phyloP scores from a whole-genome alignment of 2,113 vertebrate genomes.

The Maccullochella peelii region DNA sequence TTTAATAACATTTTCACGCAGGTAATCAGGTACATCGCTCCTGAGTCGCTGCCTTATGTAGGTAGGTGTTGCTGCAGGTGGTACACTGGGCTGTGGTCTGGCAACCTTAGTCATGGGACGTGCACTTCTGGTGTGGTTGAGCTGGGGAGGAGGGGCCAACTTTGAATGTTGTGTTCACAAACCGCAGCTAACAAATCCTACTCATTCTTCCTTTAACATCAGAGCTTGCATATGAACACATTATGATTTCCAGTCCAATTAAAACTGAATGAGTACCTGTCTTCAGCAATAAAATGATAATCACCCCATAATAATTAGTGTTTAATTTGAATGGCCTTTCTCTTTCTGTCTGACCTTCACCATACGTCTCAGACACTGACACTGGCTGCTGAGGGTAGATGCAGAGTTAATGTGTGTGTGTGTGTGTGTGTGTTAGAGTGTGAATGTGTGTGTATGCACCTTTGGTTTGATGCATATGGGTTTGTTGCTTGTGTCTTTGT shows the following conservation, averaged over 20 bases:
- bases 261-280: background rate
- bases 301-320: slow-evolving; percentile 13
- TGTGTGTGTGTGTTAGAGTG: background rate
- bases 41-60: no score
- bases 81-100: no score
- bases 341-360: slow-evolving; percentile 34
- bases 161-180: no score
- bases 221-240: background rate
- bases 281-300: background rate
- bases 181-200: no score
- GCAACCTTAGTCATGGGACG: no score
- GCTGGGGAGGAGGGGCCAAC: no score
- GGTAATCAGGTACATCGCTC: no score
- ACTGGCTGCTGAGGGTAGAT: slow-evolving; percentile 1
- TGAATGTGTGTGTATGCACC: background rate
- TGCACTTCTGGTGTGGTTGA: no score
- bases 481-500: slow-evolving; percentile 22
- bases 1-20: no score
- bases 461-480: slow-evolving; percentile 35
- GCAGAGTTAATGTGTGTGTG: background rate
- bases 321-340: slow-evolving; percentile 28
- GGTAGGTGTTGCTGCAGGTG: no score
- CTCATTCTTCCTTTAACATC: background rate
- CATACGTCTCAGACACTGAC: slow-evolving; percentile 5
- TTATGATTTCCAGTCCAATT: background rate